Evolutionary conservation across 37 sponge, comb jelly and placozoan species (phyloP).

Genomic region (Corticium candelabrum): DNA sequence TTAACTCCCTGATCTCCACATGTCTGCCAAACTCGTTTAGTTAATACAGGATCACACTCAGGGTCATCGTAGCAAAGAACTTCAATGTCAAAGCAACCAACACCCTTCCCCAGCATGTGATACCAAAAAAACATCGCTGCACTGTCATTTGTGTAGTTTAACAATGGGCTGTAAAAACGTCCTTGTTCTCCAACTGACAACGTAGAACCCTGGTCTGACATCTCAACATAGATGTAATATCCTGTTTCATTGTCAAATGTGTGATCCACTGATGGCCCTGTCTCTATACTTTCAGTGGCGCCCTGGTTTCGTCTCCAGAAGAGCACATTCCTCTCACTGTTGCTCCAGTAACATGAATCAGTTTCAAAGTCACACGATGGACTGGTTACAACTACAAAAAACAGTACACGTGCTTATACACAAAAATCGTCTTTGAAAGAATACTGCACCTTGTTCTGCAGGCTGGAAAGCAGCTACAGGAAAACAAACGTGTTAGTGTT

Average conservation of each 20-base stretch:
- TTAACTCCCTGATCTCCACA: not conserved
- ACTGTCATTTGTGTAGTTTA: not conserved
- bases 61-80: not conserved
- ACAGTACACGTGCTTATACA: too few species aligned
- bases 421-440: too few species aligned
- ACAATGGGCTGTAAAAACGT: not conserved
- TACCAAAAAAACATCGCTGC: not conserved
- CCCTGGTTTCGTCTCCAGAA: not conserved
- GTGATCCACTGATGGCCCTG: not conserved
- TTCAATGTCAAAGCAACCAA: not conserved
- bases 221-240: not conserved
- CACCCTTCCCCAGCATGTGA: not conserved
- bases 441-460: too few species aligned
- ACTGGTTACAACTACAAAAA: not conserved
- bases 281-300: not conserved
- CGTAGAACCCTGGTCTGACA: not conserved
- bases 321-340: not conserved
- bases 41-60: too few species aligned
- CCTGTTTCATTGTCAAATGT: not conserved
- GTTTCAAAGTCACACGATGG: not conserved
- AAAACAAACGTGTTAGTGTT: too few species aligned
- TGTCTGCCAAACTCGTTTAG: not conserved
- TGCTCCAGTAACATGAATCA: not conserved
- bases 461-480: too few species aligned
- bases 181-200: not conserved